Percentiles rank a stretch among this genome's conserved stretches.
These are phyloP conservation scores for Cantharis nigra DNA, from an alignment of 2,888 invertebrate genomes.

Conservation along the genomic window DNA sequence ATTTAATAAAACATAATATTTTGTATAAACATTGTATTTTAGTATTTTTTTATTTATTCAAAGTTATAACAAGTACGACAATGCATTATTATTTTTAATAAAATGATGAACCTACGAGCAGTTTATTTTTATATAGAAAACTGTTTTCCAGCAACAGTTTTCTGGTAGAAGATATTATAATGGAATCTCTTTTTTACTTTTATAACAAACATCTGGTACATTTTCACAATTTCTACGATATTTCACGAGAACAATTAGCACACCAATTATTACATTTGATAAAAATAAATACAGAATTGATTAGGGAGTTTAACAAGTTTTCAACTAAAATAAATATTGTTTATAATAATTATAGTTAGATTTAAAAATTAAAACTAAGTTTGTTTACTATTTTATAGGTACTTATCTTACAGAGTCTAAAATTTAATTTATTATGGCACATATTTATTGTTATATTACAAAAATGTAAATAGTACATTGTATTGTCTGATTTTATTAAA, in stretches of 20 bases:
- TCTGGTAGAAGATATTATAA: too few relatives aligned
- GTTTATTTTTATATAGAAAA: too few relatives aligned
- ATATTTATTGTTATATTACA: neutral
- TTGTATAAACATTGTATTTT: too few relatives aligned
- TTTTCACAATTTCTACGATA: neutral
- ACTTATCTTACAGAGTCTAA: neutral
- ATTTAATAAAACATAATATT: too few relatives aligned
- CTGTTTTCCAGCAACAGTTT: too few relatives aligned
- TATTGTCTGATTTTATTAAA: neutral
- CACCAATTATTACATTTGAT: neutral
- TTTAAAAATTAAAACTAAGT: neutral
- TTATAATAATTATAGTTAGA: neutral
- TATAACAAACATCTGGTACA: neutral
- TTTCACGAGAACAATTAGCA: neutral
- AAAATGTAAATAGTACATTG: neutral
- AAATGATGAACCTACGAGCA: too few relatives aligned
- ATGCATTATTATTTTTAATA: too few relatives aligned
- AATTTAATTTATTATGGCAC: conserved; percentile 2
- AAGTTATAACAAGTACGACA: too few relatives aligned
- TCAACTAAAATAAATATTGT: neutral
- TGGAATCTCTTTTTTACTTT: neutral
- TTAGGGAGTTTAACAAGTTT: neutral
- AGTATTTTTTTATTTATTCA: too few relatives aligned
- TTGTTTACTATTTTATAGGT: neutral
- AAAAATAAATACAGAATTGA: neutral